Percentiles rank a stretch among this genome's conserved stretches.
phyloP scores from a whole-genome alignment of 2,797 vertebrate genomes.

The Sphenodon punctatus region DNA sequence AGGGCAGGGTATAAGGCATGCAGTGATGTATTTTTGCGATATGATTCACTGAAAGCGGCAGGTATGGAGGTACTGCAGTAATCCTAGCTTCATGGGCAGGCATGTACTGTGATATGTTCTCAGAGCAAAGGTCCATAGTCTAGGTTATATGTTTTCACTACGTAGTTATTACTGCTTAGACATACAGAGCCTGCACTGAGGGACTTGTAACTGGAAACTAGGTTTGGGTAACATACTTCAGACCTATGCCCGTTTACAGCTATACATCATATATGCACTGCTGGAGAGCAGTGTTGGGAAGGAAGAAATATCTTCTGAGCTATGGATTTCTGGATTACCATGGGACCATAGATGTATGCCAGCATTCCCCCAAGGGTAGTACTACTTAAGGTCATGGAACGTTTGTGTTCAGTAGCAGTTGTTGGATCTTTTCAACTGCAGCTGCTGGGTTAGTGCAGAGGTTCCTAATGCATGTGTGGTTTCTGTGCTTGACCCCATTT shows the following conservation, averaged over 20 bases:
- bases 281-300: too few species aligned
- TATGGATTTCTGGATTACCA: too few species aligned
- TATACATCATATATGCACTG: too few species aligned
- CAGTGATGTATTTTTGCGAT: not conserved
- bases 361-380: not conserved
- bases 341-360: too few species aligned
- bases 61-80: not conserved
- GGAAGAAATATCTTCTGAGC: too few species aligned
- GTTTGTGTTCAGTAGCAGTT: not conserved
- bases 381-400: not conserved
- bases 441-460: not conserved
- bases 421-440: not conserved
- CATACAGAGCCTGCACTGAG: not conserved
- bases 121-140: fast-evolving
- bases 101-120: fast-evolving
- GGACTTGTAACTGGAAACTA: fast-evolving
- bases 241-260: too few species aligned
- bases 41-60: not conserved
- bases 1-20: not conserved
- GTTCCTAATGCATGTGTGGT: too few species aligned
- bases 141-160: too few species aligned
- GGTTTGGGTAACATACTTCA: fast-evolving
- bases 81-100: fast-evolving
- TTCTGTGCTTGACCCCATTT: too few species aligned
- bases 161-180: not conserved